Evolutionary conservation across 2,888 invertebrate genomes (phyloP).

Genomic region (Acanthoscelides obtectus): DNA sequence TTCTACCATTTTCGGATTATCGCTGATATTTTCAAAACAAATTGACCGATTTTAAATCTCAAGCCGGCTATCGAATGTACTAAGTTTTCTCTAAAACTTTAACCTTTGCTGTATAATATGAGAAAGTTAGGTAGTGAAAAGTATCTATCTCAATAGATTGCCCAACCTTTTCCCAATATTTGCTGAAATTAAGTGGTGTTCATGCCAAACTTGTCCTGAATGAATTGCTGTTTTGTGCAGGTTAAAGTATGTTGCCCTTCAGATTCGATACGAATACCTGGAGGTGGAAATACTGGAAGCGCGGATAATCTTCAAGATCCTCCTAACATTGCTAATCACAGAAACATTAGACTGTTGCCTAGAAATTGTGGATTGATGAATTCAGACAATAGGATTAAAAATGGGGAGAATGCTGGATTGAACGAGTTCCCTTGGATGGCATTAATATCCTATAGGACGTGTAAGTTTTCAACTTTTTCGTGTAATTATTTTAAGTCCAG

Average conservation of each 20-base stretch:
- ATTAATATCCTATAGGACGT: constrained; percentile 47
- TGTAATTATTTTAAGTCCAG: neutral
- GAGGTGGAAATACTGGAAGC: neutral
- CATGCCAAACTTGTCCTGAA: too few species aligned
- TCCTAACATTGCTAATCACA: constrained; percentile 43
- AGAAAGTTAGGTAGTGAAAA: too few species aligned
- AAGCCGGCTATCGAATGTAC: too few species aligned
- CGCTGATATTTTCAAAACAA: too few species aligned
- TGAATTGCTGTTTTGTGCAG: neutral
- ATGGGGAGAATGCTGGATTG: constrained; percentile 57
- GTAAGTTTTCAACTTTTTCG: constrained; percentile 13
- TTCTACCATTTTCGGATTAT: too few species aligned
- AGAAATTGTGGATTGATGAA: constrained; percentile 51
- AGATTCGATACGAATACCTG: constrained; percentile 13
- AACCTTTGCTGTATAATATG: too few species aligned
- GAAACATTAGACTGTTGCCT: constrained; percentile 41
- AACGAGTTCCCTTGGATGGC: constrained; percentile 76
- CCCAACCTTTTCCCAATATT: too few species aligned
- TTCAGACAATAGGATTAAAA: constrained; percentile 50
- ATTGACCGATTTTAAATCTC: too few species aligned
- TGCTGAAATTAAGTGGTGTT: too few species aligned
- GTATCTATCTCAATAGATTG: too few species aligned
- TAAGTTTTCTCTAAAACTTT: too few species aligned
- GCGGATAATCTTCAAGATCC: constrained; percentile 1
- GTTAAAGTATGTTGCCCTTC: constrained; percentile 48